Percentiles rank a stretch among this genome's conserved stretches.
phyloP scores from a whole-genome alignment of 2,797 vertebrate genomes.

The Meriones psammophilus region DNA sequence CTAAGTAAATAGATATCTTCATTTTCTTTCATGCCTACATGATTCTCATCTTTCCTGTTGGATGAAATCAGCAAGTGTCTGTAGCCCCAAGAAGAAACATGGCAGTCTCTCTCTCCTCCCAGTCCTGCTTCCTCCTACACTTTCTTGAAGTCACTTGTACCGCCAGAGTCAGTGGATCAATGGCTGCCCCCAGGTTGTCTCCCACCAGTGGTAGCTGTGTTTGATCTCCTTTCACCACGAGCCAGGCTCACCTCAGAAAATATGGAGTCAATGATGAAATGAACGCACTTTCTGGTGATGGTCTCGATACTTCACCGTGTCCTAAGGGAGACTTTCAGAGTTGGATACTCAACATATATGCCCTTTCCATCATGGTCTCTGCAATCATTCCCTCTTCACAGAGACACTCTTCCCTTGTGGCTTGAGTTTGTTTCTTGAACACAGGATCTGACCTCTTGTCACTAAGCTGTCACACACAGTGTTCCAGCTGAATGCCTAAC shows the following conservation, averaged over 20 bases:
- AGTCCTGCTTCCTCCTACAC: not conserved
- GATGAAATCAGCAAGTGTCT: not conserved
- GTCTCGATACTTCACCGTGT: not conserved
- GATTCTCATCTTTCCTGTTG: not conserved
- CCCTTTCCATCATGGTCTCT: not conserved
- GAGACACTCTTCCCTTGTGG: too few relatives aligned
- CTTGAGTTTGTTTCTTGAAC: not conserved
- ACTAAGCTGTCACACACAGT: not conserved
- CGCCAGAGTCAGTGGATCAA: not conserved
- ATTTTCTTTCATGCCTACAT: conserved; percentile 20
- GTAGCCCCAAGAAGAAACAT: not conserved
- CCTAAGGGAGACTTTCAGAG: not conserved
- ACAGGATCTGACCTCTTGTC: not conserved
- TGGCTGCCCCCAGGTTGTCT: not conserved
- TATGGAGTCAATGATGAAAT: not conserved
- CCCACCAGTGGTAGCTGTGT: not conserved
- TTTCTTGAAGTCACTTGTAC: not conserved
- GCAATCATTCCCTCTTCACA: not conserved
- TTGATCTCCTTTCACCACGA: not conserved
- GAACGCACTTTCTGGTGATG: not conserved
- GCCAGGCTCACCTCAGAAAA: not conserved
- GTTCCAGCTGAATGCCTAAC: not conserved
- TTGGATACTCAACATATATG: too few relatives aligned
- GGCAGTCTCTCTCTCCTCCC: not conserved
- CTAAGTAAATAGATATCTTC: not conserved